phyloP scores from a whole-genome alignment of 2,113 vertebrate genomes.

The Tautogolabrus adspersus region DNA sequence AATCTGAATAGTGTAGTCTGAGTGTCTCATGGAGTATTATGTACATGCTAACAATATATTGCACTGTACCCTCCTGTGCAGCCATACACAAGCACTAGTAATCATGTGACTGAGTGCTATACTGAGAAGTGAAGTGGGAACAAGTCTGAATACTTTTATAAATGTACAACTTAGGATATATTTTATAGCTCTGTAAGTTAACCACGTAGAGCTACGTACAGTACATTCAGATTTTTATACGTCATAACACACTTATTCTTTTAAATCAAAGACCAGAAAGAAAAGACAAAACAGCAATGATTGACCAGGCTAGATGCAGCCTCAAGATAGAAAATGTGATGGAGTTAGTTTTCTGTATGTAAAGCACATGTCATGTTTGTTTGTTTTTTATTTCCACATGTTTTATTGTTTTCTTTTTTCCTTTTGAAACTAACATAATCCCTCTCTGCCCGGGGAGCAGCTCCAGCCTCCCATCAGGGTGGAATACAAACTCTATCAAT shows the following conservation, averaged over 20 bases:
- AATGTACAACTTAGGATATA: conserved; percentile 65
- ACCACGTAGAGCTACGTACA: conserved; percentile 49
- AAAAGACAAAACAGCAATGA: not conserved
- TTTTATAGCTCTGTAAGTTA: conserved; percentile 72
- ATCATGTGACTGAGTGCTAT: conserved; percentile 52
- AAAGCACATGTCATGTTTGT: conserved; percentile 33
- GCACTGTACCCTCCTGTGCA: conserved; percentile 60
- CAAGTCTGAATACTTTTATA: conserved; percentile 69
- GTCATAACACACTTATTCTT: conserved; percentile 32
- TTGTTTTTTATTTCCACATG: conserved; percentile 22
- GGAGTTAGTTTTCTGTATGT: conserved; percentile 45
- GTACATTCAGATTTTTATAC: conserved; percentile 58
- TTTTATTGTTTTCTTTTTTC: conserved; percentile 23
- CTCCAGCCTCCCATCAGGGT: conserved; percentile 74
- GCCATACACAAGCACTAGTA: conserved; percentile 49
- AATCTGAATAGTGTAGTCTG: conserved; percentile 69
- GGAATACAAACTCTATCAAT: conserved; percentile 96
- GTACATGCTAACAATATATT: conserved; percentile 46
- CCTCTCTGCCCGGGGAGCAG: conserved; percentile 79
- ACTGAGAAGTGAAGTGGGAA: conserved; percentile 31
- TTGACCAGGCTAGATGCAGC: conserved; percentile 29
- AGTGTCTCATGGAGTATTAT: conserved; percentile 67
- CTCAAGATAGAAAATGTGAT: conserved; percentile 21
- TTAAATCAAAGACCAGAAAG: conserved; percentile 52
- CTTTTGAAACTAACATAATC: conserved; percentile 66